Conservation (phyloP, 2,888 invertebrate genomes). For the Calameuta filiformis region DNA sequence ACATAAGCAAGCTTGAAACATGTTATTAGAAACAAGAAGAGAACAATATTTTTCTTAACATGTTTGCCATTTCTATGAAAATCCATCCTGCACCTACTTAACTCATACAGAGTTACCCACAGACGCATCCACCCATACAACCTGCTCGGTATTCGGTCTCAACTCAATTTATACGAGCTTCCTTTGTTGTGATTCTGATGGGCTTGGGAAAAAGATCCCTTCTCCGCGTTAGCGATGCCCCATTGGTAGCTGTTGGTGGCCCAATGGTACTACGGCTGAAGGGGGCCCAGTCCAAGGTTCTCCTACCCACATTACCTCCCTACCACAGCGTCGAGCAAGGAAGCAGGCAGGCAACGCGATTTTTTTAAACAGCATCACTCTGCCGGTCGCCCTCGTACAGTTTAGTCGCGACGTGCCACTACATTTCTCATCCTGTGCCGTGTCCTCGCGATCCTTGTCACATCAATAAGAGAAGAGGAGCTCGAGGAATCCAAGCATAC, state of each 20-base stretch:
- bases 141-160: not conserved
- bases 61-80: not conserved
- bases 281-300: conserved; percentile 14
- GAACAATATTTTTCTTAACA: not conserved
- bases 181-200: conserved; percentile 25
- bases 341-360: conserved; percentile 16
- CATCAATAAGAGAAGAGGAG: conserved; percentile 19
- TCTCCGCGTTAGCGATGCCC: conserved; percentile 12
- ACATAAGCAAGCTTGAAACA: not conserved
- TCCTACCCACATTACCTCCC: conserved; percentile 8
- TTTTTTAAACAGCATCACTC: conserved; percentile 35
- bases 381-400: conserved; percentile 25
- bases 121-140: not conserved
- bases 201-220: conserved; percentile 25
- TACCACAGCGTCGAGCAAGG: not conserved
- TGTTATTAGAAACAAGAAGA: not conserved
- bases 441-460: conserved; percentile 10
- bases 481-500: not conserved
- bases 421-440: conserved; percentile 4
- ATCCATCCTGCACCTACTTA: not conserved
- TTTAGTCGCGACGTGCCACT: conserved; percentile 16
- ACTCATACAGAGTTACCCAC: not conserved
- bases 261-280: not conserved
- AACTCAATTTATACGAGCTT: not conserved
- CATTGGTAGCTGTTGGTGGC: not conserved